Evolutionary conservation across 2,797 vertebrate species (phyloP), one percentile per base, ranked within the genome.

Genomic region (Scomberomorus guttatus): DNA sequence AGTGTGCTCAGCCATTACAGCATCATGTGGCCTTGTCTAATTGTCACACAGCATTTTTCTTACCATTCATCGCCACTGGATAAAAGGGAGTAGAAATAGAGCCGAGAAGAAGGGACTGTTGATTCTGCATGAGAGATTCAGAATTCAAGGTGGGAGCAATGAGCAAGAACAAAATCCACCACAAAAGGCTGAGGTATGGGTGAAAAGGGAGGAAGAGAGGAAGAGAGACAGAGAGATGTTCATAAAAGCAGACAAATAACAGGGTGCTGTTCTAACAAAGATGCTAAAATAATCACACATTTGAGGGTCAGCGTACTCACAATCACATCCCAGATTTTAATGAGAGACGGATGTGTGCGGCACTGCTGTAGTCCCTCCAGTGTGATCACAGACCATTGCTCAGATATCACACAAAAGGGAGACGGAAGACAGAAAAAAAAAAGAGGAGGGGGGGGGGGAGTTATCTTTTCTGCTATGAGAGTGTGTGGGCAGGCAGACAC

Each of bases 21-120:
- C 76, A 71, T 75, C 67, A 58, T 74, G 72, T 81, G 80, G 87
- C 83, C 87, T 89, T 88, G 85, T 86, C 72, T 87, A 84, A 90
- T 89, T 90, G 84, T 88, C 79, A 68, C 56, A n/a, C 18, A 74
- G 79, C 71, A 75, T 84, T 77, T 74, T 65, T 76, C 72, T 62
- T 52, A 61, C 67, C 73, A 77, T 89, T 84, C 84, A 82, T 75
- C 42, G 55, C 22, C 20, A 34, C 25, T 44, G 46, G 63, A 84
- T 72, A 51, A 84, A 89, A 65, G 57, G 32, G 17, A 58, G 48
- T 51, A 15, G 50, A 75, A 62, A 67, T 29, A 44, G 48, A 79
- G 71, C 37, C 0, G 24, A 73, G 61, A 84, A 55, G 39, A 68
- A 85, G 67, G 56, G 24, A 57, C 18, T 59, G 72, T 78, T 80